Conservation (phyloP, 2,113 vertebrate genomes). For the Damaliscus lunatus region DNA sequence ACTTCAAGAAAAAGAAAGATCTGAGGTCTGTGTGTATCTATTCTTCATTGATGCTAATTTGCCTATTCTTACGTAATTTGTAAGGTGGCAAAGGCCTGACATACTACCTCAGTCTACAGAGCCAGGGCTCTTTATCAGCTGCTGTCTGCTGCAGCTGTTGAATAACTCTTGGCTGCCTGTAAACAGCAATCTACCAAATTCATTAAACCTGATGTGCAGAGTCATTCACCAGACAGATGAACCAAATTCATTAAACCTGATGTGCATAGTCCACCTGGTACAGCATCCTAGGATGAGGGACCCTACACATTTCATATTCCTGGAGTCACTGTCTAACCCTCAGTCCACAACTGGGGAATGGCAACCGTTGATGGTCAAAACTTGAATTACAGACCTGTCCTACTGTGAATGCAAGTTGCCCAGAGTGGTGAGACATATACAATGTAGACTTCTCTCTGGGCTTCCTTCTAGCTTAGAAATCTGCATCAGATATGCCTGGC, state of each 20-base stretch:
- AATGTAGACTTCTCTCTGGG: background rate
- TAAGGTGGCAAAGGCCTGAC: conserved; percentile 47
- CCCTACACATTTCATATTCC: background rate
- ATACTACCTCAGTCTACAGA: background rate
- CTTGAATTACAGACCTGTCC: background rate
- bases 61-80: conserved; percentile 40
- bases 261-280: background rate
- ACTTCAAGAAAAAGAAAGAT: conserved; percentile 21
- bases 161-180: conserved; percentile 22
- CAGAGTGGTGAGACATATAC: accelerated
- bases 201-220: background rate
- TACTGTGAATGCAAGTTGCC: background rate
- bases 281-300: background rate
- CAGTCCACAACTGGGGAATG: background rate
- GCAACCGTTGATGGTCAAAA: background rate
- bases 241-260: conserved; percentile 17
- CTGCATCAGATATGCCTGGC: background rate
- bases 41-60: conserved; percentile 44
- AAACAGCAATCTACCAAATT: conserved; percentile 38
- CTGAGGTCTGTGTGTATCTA: background rate
- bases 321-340: background rate
- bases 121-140: conserved; percentile 34
- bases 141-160: conserved; percentile 22
- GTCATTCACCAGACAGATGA: background rate
- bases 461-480: background rate